Evolutionary conservation across 2,797 vertebrate genomes (phyloP).

Genomic region (Sciurus carolinensis): DNA sequence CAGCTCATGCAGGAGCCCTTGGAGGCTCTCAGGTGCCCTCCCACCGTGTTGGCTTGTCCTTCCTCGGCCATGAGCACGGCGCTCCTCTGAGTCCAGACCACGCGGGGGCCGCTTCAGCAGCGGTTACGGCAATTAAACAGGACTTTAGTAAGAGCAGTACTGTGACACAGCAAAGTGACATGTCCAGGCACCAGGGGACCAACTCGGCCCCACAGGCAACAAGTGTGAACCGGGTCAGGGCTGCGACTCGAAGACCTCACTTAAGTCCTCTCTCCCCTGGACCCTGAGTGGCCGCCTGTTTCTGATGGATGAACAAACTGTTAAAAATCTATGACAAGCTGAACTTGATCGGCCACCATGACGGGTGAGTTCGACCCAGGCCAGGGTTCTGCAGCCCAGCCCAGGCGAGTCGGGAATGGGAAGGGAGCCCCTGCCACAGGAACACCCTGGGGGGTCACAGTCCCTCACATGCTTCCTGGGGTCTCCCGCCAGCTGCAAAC

Average conservation of each 20-base stretch:
- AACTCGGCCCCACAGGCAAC: background rate
- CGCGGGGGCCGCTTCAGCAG: slow-evolving; percentile 69
- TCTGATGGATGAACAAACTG: background rate
- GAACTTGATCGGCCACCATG: background rate
- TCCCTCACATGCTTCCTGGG: background rate
- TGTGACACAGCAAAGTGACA: slow-evolving; percentile 68
- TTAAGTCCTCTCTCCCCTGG: background rate
- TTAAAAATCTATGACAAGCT: background rate
- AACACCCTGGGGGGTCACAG: background rate
- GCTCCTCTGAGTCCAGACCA: background rate
- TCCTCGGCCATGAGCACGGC: background rate
- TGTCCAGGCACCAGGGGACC: background rate
- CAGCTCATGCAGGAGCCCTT: background rate
- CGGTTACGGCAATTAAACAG: slow-evolving; percentile 69
- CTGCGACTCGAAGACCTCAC: background rate
- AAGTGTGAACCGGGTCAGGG: too few relatives aligned
- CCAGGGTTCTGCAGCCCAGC: background rate
- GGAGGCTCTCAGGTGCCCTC: background rate
- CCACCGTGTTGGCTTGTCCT: background rate
- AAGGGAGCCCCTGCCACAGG: background rate
- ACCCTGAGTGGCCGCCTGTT: background rate
- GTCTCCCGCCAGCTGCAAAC: too few relatives aligned
- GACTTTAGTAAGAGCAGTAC: slow-evolving; percentile 71
- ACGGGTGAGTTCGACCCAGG: background rate
- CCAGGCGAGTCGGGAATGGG: accelerated